These are phyloP conservation scores for Alitta virens DNA, from an alignment of 2,888 invertebrate species.

Conservation along the genomic window DNA sequence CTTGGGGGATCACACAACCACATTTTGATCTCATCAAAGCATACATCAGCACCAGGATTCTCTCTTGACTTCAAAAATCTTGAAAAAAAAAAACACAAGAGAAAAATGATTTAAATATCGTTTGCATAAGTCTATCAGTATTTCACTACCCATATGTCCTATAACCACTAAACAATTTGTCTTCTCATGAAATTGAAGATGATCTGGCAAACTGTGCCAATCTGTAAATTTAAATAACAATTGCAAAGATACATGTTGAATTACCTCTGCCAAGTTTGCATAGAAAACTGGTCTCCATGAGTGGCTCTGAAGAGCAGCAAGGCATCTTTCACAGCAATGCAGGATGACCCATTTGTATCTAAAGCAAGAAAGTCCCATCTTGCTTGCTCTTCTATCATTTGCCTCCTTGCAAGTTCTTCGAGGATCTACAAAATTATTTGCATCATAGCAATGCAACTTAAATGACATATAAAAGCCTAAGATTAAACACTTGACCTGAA, in stretches of 20 bases:
- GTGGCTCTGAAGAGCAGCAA: constrained; percentile 43
- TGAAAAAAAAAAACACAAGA: no score
- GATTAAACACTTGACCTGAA: no score
- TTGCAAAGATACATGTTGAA: no score
- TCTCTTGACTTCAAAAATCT: not conserved
- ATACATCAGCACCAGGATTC: constrained; percentile 34
- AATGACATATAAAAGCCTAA: no score
- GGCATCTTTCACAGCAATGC: constrained; percentile 41
- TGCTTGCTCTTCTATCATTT: constrained; percentile 40
- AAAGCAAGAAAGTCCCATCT: constrained; percentile 46
- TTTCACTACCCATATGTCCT: no score
- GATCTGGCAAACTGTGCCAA: no score
- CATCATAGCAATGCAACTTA: not conserved
- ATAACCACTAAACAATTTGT: no score
- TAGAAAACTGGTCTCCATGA: constrained; percentile 45
- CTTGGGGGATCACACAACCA: constrained; percentile 42
- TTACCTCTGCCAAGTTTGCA: constrained; percentile 36
- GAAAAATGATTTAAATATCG: no score
- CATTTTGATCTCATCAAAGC: constrained; percentile 44
- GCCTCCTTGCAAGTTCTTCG: constrained; percentile 40
- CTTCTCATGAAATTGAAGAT: no score
- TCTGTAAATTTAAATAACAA: no score
- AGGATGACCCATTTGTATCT: constrained; percentile 29
- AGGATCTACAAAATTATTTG: constrained; percentile 21
- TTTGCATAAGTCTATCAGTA: no score